Percentiles rank a stretch among this genome's conserved stretches.
Evolutionary conservation across 2,113 vertebrate genomes (phyloP).

Genomic region (Zootoca vivipara): DNA sequence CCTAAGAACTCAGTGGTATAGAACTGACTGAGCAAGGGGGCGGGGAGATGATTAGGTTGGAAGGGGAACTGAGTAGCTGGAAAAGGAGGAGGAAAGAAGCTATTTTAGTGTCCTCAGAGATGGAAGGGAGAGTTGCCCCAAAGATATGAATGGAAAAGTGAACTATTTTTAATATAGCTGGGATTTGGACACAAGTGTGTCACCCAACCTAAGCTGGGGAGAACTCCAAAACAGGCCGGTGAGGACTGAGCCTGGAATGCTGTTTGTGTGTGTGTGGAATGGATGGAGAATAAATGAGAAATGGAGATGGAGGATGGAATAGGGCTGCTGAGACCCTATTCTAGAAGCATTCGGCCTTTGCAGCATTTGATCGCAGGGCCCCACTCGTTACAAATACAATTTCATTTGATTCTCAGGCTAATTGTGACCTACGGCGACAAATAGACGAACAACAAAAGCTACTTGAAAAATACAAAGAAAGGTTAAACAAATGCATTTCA

Average conservation of each 20-base stretch:
- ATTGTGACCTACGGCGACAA: conserved; percentile 99
- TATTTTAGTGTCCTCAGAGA: background rate
- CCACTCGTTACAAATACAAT: background rate
- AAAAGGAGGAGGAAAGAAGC: too few relatives aligned
- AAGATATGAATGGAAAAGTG: background rate
- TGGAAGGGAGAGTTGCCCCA: background rate
- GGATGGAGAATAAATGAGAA: background rate
- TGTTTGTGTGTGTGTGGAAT: background rate
- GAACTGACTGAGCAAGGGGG: too few relatives aligned
- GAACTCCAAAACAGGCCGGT: background rate
- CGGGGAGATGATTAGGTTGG: too few relatives aligned
- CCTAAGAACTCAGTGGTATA: too few relatives aligned
- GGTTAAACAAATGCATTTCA: conserved; percentile 99
- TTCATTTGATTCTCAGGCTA: conserved; percentile 82
- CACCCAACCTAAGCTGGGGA: background rate
- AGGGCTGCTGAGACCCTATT: background rate
- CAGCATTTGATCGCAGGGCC: background rate
- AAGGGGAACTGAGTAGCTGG: too few relatives aligned
- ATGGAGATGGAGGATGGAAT: background rate
- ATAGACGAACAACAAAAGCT: conserved; percentile 99
- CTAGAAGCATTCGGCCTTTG: background rate
- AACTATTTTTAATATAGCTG: background rate
- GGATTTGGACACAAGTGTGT: background rate
- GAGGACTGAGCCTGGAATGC: background rate
- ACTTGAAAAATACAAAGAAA: conserved; percentile 99